phyloP scores from a whole-genome alignment of 2,888 invertebrate species.

The Caradrina kadenii region DNA sequence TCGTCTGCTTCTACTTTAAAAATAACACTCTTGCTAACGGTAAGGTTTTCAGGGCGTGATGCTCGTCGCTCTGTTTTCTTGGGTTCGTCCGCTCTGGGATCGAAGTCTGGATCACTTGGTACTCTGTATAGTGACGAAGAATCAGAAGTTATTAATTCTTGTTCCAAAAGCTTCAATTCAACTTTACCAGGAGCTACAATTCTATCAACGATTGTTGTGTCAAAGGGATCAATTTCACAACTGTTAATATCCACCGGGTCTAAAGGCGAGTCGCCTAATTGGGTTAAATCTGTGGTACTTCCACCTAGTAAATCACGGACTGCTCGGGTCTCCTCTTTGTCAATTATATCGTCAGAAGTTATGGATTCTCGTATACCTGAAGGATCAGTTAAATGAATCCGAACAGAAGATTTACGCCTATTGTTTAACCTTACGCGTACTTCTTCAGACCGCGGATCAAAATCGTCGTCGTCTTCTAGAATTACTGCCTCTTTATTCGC shows the following conservation, averaged over 20 bases:
- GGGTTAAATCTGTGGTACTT: constrained; percentile 94
- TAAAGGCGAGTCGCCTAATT: constrained; percentile 92
- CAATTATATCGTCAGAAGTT: constrained; percentile 87
- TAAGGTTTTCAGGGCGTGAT: constrained; percentile 92
- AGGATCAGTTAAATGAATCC: constrained; percentile 92
- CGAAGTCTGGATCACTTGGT: constrained; percentile 94
- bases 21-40: constrained; percentile 86
- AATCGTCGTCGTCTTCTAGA: constrained; percentile 89
- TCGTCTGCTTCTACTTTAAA: constrained; percentile 88
- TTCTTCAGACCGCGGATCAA: constrained; percentile 92
- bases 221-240: constrained; percentile 95
- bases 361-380: constrained; percentile 91
- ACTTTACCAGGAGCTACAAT: constrained; percentile 94
- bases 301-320: constrained; percentile 94
- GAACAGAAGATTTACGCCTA: constrained; percentile 88
- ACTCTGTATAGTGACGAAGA: constrained; percentile 80
- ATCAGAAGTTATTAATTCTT: constrained; percentile 92
- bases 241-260: constrained; percentile 91
- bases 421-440: constrained; percentile 81
- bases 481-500: constrained; percentile 82
- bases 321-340: constrained; percentile 81
- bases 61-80: constrained; percentile 88
- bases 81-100: constrained; percentile 93
- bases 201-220: constrained; percentile 94
- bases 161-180: constrained; percentile 94